Percentiles rank a stretch among this genome's conserved stretches.
Evolutionary conservation across 2,888 invertebrate species (phyloP).

Genomic region (Ormyrus thymus): DNA sequence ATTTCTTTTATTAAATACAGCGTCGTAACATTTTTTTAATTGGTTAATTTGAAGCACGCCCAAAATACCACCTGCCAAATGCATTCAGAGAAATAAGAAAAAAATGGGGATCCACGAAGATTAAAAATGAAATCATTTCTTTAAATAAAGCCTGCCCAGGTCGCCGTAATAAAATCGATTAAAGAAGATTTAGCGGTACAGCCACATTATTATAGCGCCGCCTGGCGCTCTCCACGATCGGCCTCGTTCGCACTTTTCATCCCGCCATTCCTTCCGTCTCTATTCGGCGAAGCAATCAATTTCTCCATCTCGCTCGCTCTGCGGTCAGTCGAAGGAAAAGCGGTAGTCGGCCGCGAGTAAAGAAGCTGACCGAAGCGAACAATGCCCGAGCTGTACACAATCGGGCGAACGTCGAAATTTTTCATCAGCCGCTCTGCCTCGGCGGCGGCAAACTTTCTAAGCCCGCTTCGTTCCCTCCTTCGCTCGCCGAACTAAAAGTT

Average conservation of each 20-base stretch:
- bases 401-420: constrained; percentile 36
- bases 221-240: not conserved
- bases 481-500: constrained; percentile 24
- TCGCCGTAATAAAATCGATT: too few relatives aligned
- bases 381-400: constrained; percentile 17
- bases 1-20: too few relatives aligned
- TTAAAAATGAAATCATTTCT: too few relatives aligned
- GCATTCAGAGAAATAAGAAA: too few relatives aligned
- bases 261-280: not conserved
- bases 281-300: constrained; percentile 41
- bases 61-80: too few relatives aligned
- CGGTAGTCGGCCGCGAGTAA: not conserved
- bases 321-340: not conserved
- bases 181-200: too few relatives aligned
- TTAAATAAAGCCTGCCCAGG: too few relatives aligned
- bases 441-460: constrained; percentile 16
- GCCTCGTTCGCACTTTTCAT: not conserved
- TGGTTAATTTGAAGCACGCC: too few relatives aligned
- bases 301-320: constrained; percentile 38
- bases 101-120: too few relatives aligned
- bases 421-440: constrained; percentile 19
- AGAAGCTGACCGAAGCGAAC: constrained; percentile 10
- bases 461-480: constrained; percentile 3
- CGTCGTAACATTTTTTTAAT: too few relatives aligned
- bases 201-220: too few relatives aligned